Evolutionary conservation across 2,888 invertebrate species (phyloP).

Genomic region (Thera britannica): DNA sequence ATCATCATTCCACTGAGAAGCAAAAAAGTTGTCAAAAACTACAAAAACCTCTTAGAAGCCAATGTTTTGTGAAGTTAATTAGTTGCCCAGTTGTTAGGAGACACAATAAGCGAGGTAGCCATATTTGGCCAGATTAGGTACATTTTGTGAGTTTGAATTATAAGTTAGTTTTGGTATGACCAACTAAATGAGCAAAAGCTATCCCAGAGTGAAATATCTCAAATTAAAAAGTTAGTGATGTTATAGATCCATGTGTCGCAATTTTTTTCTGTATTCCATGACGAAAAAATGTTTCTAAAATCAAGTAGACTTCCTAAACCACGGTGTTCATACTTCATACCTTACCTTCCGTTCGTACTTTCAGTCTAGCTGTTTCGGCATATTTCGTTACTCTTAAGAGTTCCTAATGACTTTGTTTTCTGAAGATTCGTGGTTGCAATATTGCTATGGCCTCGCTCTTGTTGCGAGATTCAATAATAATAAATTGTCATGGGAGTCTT

Average conservation of each 20-base stretch:
- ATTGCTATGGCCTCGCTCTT: slow-evolving; percentile 25
- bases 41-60: slow-evolving; percentile 6
- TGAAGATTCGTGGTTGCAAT: slow-evolving; percentile 20
- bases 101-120: neutral
- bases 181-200: too few species aligned
- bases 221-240: too few species aligned
- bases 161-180: too few species aligned
- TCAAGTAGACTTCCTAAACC: neutral
- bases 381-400: neutral
- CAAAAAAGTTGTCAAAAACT: slow-evolving; percentile 8
- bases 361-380: neutral
- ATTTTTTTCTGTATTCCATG: neutral
- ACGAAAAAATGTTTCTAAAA: neutral
- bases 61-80: slow-evolving; percentile 33
- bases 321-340: neutral
- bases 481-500: slow-evolving; percentile 17
- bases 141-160: too few species aligned
- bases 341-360: neutral
- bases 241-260: neutral
- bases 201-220: too few species aligned
- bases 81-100: slow-evolving; percentile 10
- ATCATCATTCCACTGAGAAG: neutral
- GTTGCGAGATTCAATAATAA: slow-evolving; percentile 6
- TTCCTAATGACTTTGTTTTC: slow-evolving; percentile 22
- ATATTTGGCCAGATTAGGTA: neutral